Evolutionary conservation across 2,888 invertebrate genomes (phyloP).

Genomic region (Rapana venosa): DNA sequence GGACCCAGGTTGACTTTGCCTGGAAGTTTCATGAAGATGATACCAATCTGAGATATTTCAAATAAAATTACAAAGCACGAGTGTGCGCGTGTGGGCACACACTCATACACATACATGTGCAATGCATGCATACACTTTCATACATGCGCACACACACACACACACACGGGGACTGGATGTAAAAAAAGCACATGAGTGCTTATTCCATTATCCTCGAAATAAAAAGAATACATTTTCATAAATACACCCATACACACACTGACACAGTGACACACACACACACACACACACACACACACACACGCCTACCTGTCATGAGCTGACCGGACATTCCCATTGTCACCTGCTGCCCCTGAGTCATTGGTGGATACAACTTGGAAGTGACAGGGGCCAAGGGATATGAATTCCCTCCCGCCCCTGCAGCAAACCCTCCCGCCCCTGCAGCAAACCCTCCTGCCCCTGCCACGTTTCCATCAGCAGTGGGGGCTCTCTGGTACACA

Average conservation of each 20-base stretch:
- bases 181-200: too few relatives aligned
- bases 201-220: too few relatives aligned
- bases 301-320: background rate
- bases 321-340: background rate
- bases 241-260: background rate
- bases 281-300: background rate
- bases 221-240: background rate
- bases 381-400: background rate
- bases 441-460: conserved; percentile 18
- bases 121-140: too few relatives aligned
- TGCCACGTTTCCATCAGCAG: conserved; percentile 39
- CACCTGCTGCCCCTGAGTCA: background rate
- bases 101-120: too few relatives aligned
- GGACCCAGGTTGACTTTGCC: too few relatives aligned
- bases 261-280: background rate
- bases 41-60: too few relatives aligned
- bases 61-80: too few relatives aligned
- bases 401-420: conserved; percentile 19
- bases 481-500: conserved; percentile 49
- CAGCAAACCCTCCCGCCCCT: conserved; percentile 1
- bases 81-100: too few relatives aligned
- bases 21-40: too few relatives aligned
- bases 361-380: background rate
- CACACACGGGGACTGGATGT: too few relatives aligned
- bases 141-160: too few relatives aligned